These are phyloP conservation scores for Epinephelus lanceolatus DNA, from an alignment of 2,113 vertebrate species.

Conservation along the genomic window DNA sequence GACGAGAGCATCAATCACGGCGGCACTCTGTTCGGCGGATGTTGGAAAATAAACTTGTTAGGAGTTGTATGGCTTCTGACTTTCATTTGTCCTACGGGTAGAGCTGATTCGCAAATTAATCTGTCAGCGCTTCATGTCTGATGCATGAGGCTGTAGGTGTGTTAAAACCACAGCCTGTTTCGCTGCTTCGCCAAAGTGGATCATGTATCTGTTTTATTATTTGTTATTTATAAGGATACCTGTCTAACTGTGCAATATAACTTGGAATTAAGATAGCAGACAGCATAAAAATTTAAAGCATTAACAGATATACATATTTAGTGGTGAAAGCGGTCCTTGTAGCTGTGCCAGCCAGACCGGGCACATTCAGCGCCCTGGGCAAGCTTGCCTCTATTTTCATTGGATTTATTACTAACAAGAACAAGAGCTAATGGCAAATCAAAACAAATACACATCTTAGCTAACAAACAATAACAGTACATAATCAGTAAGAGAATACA, in stretches of 20 bases:
- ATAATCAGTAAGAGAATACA: too few species aligned
- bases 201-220: neutral
- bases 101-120: conserved; percentile 50
- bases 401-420: too few species aligned
- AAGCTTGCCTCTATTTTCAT: too few species aligned
- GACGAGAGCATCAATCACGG: conserved; percentile 15
- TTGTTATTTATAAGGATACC: neutral
- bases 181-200: neutral
- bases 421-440: too few species aligned
- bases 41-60: conserved; percentile 47
- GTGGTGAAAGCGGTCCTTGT: neutral
- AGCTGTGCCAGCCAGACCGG: too few species aligned
- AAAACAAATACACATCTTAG: too few species aligned
- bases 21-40: neutral
- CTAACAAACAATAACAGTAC: too few species aligned
- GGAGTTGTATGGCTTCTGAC: conserved; percentile 38
- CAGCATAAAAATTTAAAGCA: neutral
- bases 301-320: neutral
- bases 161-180: conserved; percentile 16
- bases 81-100: conserved; percentile 58
- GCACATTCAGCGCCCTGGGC: too few species aligned
- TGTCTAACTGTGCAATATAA: neutral
- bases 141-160: conserved; percentile 16
- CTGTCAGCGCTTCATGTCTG: conserved; percentile 5
- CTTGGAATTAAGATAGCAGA: neutral